phyloP scores from a whole-genome alignment of 2,888 invertebrate genomes.

The Carpatolechia fugitivella region DNA sequence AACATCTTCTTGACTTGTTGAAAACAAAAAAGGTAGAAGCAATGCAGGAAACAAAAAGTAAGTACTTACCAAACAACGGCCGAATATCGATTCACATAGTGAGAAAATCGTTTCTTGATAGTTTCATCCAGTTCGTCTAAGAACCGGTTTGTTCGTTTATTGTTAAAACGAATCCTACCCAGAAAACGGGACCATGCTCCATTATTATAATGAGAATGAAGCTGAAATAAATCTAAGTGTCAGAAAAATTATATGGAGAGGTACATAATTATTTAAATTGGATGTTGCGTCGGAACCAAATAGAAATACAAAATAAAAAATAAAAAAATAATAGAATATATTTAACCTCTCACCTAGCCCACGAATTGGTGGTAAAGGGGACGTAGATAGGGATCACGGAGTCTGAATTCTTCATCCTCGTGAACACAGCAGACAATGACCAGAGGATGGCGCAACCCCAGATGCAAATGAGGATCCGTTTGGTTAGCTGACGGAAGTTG shows the following conservation, averaged over 20 bases:
- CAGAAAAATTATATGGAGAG: not conserved
- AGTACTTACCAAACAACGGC: constrained; percentile 37
- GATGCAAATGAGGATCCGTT: constrained; percentile 15
- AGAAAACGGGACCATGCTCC: constrained; percentile 27
- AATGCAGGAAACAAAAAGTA: not conserved
- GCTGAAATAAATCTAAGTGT: constrained; percentile 27
- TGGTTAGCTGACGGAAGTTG: constrained; percentile 26
- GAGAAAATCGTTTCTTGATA: constrained; percentile 30
- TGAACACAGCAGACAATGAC: constrained; percentile 27
- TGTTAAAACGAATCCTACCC: constrained; percentile 37
- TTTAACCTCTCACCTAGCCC: constrained; percentile 29
- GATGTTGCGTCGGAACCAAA: too few species aligned
- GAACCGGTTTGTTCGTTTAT: constrained; percentile 16
- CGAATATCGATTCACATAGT: constrained; percentile 39
- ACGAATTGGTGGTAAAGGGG: constrained; percentile 36
- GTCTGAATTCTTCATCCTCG: constrained; percentile 27
- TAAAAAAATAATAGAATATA: too few species aligned
- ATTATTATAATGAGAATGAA: constrained; percentile 29
- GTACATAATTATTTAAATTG: too few species aligned
- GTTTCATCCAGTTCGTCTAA: constrained; percentile 29
- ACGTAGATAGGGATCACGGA: constrained; percentile 31
- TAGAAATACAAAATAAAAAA: too few species aligned
- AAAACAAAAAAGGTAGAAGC: not conserved
- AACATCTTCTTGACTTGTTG: not conserved
- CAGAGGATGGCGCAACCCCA: constrained; percentile 22